These are phyloP conservation scores for Toxotes chatareus DNA, from an alignment of 2,113 vertebrate species.

Conservation along the genomic window DNA sequence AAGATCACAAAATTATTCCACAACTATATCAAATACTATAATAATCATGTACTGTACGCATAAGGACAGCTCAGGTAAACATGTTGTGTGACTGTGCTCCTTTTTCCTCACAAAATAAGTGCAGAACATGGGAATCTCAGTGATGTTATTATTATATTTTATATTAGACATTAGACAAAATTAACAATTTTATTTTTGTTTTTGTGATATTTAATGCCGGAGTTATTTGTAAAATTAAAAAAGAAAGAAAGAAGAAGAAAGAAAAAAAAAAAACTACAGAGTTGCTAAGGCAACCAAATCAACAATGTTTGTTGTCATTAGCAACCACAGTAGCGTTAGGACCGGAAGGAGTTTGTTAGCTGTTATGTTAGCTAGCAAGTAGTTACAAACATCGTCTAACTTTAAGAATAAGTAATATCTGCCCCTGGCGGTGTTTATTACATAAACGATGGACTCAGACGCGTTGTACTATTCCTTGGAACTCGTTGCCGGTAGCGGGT, in stretches of 20 bases:
- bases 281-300: constrained; percentile 54
- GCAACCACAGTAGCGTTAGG: constrained; percentile 20
- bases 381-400: neutral
- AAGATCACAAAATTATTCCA: neutral
- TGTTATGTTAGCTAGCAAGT: neutral
- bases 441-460: constrained; percentile 83
- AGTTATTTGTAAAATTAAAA: neutral
- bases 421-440: neutral
- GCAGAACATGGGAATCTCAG: no score
- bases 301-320: constrained; percentile 65
- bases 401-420: neutral
- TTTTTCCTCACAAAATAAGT: neutral
- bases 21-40: neutral
- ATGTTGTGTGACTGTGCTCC: neutral
- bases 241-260: neutral
- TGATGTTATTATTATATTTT: no score
- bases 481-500: constrained; percentile 85
- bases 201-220: no score
- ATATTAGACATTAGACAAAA: no score
- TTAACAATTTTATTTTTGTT: neutral
- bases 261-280: no score
- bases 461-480: constrained; percentile 84
- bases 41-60: neutral
- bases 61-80: neutral
- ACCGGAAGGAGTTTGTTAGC: neutral